Percentiles rank a stretch among this genome's conserved stretches.
These are phyloP conservation scores for Lasius platythorax DNA, from an alignment of 2,888 invertebrate genomes.

Conservation along the genomic window DNA sequence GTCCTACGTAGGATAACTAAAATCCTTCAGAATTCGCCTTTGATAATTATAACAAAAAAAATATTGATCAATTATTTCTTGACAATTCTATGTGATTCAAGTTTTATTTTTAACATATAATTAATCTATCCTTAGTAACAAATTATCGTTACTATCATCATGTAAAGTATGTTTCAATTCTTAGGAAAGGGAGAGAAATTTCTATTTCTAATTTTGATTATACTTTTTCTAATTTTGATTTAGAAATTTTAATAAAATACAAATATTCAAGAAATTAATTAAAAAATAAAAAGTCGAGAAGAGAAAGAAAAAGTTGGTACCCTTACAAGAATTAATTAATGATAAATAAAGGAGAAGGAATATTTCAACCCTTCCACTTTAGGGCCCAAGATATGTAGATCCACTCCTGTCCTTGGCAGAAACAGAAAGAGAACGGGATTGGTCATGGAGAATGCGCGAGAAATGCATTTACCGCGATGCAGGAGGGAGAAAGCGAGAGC, in stretches of 20 bases:
- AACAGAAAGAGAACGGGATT: constrained; percentile 43
- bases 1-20: constrained; percentile 12
- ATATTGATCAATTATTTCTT: not conserved
- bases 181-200: not conserved
- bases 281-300: not conserved
- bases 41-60: not conserved
- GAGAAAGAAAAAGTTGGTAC: not conserved
- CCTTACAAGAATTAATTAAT: not conserved
- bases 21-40: not conserved
- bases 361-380: not conserved
- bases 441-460: constrained; percentile 49
- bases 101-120: not conserved
- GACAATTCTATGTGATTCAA: not conserved
- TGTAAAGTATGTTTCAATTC: not conserved
- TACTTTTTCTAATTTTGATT: not conserved
- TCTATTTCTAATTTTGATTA: not conserved
- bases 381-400: constrained; percentile 9
- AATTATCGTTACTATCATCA: not conserved
- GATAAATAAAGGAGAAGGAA: not conserved
- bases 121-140: not conserved
- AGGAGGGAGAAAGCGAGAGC: constrained; percentile 63
- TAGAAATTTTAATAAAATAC: not conserved
- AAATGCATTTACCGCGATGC: constrained; percentile 47
- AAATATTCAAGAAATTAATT: not conserved
- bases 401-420: constrained; percentile 26